Base-by-base conservation (phyloP, 1,140 invertebrate genomes). In the Laupala kohalensis region DNA sequence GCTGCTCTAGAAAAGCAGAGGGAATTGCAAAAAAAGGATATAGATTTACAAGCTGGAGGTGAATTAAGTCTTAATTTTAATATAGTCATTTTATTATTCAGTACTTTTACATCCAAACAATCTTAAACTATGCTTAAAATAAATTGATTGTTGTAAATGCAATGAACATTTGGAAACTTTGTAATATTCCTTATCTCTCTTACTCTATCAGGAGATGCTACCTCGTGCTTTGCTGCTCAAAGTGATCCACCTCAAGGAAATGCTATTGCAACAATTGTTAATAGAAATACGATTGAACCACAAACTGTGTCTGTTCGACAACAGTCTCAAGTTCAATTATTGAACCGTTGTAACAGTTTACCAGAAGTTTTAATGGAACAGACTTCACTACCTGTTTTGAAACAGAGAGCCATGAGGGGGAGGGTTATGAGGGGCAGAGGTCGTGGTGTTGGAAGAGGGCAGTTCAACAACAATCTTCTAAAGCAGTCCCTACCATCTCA, bases 1-100 rank as follows among this genome's bases (percentile, higher is more conserved):
- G 85, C 85, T 5, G 84, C 84, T 1, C 76, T 83, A 76, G 80
- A 84, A 71, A 83, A 81, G 71, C 76, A 80, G 71, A 76, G 75
- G 63, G 76, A 78, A 19, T 76, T 73, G 62, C 62, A 74, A 28
- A 64, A 64, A 25, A 72, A 74, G 69, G 53, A 65, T 64, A 63
- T 28, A 4, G 30, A 64, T 62, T 4, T 70, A 24, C 37, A 63
- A 23, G 28, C 64, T n/a, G 70, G 64, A 65, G 53, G 65, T 30
- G n/a, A 71, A 64, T 37, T 15, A 37, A 37, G 30, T 37, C 15
- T 37, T 6, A 6, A 37, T 37, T 37, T 37, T 37, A 37, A 37
- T 6, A 37, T 37, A 6, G 6, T 15, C 15, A 6, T 6, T 37
- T 6, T 6, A 37, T 9, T 64, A 64, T 23, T 66, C 26, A 68